Evolutionary conservation across 2,113 vertebrate species (phyloP), one percentile per base, ranked within the genome.

Genomic region (Canis aureus): DNA sequence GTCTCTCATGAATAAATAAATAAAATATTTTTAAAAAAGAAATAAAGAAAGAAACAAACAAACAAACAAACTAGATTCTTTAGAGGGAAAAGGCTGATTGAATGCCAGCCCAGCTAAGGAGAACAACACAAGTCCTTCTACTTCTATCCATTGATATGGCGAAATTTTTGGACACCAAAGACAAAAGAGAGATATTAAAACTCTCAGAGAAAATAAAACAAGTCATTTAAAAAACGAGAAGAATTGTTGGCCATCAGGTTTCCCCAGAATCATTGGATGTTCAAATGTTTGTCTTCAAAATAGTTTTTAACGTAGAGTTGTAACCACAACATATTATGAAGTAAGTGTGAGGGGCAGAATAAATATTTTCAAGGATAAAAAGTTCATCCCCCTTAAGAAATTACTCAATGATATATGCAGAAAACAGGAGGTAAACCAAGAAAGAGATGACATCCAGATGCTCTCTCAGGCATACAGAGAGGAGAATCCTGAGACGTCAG

Each of bases 181-280:
- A 74, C 25, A 35, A 89, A 91, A 92, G 11, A 95, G 19, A 69
- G 20, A 27, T n/a, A 67, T 62, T 59, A 64, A 93, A 85, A 11
- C 71, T 91, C 87, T 85, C 55, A 78, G 83, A 96, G 53, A 95
- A 92, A 95, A 94, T 16, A 78, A 92, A 96, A 60, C 32, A 51
- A 59, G 6, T 64, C 32, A 23, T 8, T 20, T 43, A 59, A 32
- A 97, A 90, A 9, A 53, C 9, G 67, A 13, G 23, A 57, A 91
- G 29, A 90, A 87, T 49, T 38, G 81, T 27, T 9, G 12, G 15
- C 27, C 35, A 62, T 60, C 49, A 29, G 22, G 59, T 60, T 88
- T 59, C 60, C 69, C 25, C 5, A 8, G 29, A 35, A 80, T 49
- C 51, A 55, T 5, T 23, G 3, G 29, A 35, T 49, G 2, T 27